Evolutionary conservation across 2,797 vertebrate genomes (phyloP).

Genomic region (Enteromius anoplus): DNA sequence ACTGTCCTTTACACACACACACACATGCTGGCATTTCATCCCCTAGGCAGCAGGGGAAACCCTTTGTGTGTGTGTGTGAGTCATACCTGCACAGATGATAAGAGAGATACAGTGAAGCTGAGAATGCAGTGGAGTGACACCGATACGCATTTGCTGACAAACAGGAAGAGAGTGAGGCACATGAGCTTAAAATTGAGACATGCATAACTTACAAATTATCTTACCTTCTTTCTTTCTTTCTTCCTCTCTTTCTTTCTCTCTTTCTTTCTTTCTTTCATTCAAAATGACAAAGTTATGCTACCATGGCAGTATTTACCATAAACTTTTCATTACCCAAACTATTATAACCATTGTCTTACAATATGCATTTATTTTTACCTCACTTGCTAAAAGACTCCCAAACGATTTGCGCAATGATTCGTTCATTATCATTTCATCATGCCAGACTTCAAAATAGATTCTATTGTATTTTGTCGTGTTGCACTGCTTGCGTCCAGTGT

Average conservation of each 20-base stretch:
- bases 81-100: slow-evolving; percentile 61
- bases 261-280: neutral
- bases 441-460: too few relatives aligned
- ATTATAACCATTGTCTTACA: too few relatives aligned
- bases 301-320: neutral
- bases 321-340: neutral
- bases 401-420: too few relatives aligned
- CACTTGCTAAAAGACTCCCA: too few relatives aligned
- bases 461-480: too few relatives aligned
- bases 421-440: too few relatives aligned
- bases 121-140: slow-evolving; percentile 52
- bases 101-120: slow-evolving; percentile 52
- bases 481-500: too few relatives aligned
- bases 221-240: neutral
- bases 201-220: neutral
- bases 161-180: slow-evolving; percentile 45
- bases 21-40: slow-evolving; percentile 42
- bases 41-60: slow-evolving; percentile 57
- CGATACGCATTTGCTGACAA: slow-evolving; percentile 51
- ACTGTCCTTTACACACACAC: slow-evolving; percentile 50
- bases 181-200: slow-evolving; percentile 13
- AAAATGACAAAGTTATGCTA: neutral
- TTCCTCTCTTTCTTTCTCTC: neutral
- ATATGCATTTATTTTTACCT: too few relatives aligned
- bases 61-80: slow-evolving; percentile 51